Percentiles rank a stretch among this genome's conserved stretches.
phyloP scores from a whole-genome alignment of 2,113 vertebrate genomes.

The Poeciliopsis turrubarensis region DNA sequence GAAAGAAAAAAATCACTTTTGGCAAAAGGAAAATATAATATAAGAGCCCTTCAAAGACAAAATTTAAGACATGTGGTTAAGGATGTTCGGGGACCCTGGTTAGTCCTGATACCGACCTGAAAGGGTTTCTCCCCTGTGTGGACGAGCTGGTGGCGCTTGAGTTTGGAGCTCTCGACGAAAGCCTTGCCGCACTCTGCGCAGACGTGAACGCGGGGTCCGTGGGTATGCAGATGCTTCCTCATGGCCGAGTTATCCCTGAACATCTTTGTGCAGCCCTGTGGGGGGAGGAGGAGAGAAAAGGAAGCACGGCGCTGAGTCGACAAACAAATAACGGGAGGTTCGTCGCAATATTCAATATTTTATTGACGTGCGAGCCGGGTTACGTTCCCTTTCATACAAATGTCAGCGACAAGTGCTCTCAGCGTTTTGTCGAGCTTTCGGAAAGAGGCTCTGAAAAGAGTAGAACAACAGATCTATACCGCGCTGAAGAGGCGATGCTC shows the following conservation, averaged over 20 bases:
- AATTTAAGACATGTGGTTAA: too few relatives aligned
- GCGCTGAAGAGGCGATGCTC: not conserved
- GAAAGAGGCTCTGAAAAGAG: not conserved
- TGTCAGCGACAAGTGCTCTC: not conserved
- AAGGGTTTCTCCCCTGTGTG: slow-evolving; percentile 99
- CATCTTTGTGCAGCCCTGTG: slow-evolving; percentile 98
- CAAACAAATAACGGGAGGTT: not conserved
- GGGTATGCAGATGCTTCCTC: slow-evolving; percentile 98
- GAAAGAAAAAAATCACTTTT: too few relatives aligned
- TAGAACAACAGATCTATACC: accelerated
- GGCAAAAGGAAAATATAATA: too few relatives aligned
- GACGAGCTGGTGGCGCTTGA: slow-evolving; percentile 97
- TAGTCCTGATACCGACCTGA: slow-evolving; percentile 82
- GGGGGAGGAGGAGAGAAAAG: not conserved
- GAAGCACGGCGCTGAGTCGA: not conserved
- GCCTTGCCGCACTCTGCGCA: slow-evolving; percentile 98
- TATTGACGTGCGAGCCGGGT: not conserved
- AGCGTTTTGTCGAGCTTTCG: not conserved
- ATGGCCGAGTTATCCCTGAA: slow-evolving; percentile 99
- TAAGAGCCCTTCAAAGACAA: too few relatives aligned
- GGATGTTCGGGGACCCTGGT: too few relatives aligned
- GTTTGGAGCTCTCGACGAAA: slow-evolving; percentile 98
- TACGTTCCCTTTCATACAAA: not conserved
- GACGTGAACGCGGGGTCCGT: slow-evolving; percentile 95
- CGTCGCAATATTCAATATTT: not conserved